These are phyloP conservation scores for Etheostoma nigrum DNA, from an alignment of 2,797 vertebrate genomes.

Conservation along the genomic window DNA sequence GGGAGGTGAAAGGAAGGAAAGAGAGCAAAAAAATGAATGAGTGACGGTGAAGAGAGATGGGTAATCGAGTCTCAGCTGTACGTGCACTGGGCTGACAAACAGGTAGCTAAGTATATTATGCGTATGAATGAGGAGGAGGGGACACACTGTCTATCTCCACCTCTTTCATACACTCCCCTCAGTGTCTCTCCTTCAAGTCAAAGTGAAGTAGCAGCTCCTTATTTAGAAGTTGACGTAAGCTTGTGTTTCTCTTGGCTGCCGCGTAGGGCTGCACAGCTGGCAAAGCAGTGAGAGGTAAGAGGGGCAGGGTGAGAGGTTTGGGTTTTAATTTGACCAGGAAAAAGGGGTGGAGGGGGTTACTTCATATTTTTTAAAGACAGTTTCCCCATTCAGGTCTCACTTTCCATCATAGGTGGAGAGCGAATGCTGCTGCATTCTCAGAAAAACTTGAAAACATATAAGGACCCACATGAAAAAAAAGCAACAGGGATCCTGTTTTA, in stretches of 20 bases:
- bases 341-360: conserved; percentile 25
- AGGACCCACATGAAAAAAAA: conserved; percentile 35
- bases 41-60: conserved; percentile 68
- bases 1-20: conserved; percentile 58
- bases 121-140: conserved; percentile 80
- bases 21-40: conserved; percentile 82
- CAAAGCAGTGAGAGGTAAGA: conserved; percentile 59
- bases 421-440: conserved; percentile 32
- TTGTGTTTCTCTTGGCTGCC: conserved; percentile 70
- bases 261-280: conserved; percentile 72
- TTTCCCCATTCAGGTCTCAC: conserved; percentile 66
- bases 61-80: conserved; percentile 67
- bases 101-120: conserved; percentile 77
- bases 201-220: conserved; percentile 70
- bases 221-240: conserved; percentile 78
- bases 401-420: conserved; percentile 55
- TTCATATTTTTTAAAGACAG: conserved; percentile 65
- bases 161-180: conserved; percentile 44
- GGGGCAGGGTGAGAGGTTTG: conserved; percentile 45
- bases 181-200: conserved; percentile 60
- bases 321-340: conserved; percentile 54
- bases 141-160: conserved; percentile 56
- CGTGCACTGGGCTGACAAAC: conserved; percentile 79
- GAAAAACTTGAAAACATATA: conserved; percentile 64
- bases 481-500: conserved; percentile 53